Base-by-base conservation (phyloP, 2,888 invertebrate genomes). In the Epiperipatus broadwayi region DNA sequence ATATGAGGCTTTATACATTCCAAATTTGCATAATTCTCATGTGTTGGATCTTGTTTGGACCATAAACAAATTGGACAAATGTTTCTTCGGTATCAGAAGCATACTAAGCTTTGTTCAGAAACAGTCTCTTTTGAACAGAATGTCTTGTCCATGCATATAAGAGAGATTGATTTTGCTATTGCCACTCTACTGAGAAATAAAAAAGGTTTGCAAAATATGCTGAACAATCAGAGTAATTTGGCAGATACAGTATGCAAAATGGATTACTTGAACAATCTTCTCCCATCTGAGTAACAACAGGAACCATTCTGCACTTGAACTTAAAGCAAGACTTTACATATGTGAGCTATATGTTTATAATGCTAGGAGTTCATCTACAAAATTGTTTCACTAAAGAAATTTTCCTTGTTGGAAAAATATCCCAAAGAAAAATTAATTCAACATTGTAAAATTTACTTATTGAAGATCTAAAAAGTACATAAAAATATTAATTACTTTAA, bases 161-260 rank as follows among this genome's bases (percentile, higher is more conserved):
- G 76, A 58, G 78, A 83, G 66, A 66, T 72, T 5, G 84, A 85
- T 52, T 62, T 66, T 8, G 77, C 78, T 31, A 67, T 84, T 27
- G 66, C 67, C 0, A 73, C 71, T 30, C 60, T 85, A 72, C 73
- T 2, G 87, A 89, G 37, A 70, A 74, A 49, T 87, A 89, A 56
- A 75, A 79, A 48, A 71, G 70, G 15, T 85, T 78, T 58, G 75
- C 80, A 2, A 74, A 78, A 5, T 77, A 81, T 58, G 78, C 81
- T 0, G 89, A 91, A 52, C 71, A 83, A 85, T 52, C 78, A 81
- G 55, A 72, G 75, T 40, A 61, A 78, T 39, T 64, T 91, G 14
- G 78, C 79, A 57, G 77, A 83, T 61, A 79, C 80, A 1, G 60
- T 87, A 1, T 83, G 79, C 53, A 78, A 78, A 35, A 69, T 85